Conservation (phyloP, 2,797 vertebrate species). For the Scleropages formosus region DNA sequence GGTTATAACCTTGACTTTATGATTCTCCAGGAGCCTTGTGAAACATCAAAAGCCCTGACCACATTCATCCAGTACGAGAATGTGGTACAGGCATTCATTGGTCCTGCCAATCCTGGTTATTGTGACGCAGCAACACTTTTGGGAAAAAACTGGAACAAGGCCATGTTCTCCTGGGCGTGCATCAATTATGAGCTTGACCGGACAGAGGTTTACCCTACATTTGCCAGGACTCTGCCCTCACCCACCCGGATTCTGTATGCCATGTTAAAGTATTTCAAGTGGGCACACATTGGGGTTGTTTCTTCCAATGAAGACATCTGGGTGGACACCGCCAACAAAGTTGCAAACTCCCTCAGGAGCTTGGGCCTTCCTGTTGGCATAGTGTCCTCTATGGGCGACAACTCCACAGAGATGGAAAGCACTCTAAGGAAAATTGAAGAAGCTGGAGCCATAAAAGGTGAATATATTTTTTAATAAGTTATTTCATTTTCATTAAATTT, state of each 20-base stretch:
- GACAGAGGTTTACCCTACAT: constrained; percentile 61
- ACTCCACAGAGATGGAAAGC: constrained; percentile 63
- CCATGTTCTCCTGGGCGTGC: constrained; percentile 70
- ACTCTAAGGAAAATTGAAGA: constrained; percentile 62
- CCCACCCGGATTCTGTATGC: constrained; percentile 63
- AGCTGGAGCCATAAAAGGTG: constrained; percentile 67
- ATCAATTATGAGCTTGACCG: constrained; percentile 68
- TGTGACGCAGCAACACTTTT: constrained; percentile 71
- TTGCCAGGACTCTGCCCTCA: constrained; percentile 61
- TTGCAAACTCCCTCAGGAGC: constrained; percentile 64
- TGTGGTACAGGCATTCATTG: constrained; percentile 62
- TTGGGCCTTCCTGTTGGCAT: constrained; percentile 67
- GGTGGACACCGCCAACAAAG: constrained; percentile 64
- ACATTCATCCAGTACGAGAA: constrained; percentile 65
- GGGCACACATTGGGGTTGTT: constrained; percentile 71
- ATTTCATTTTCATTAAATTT: not conserved
- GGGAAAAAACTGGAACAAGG: constrained; percentile 72
- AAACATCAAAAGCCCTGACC: constrained; percentile 72
- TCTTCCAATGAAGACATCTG: constrained; percentile 75
- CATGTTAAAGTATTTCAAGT: constrained; percentile 72
- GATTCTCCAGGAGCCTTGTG: constrained; percentile 66
- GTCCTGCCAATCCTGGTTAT: constrained; percentile 72
- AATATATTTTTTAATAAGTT: constrained; percentile 37
- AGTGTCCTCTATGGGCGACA: constrained; percentile 62
- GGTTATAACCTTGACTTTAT: constrained; percentile 62